phyloP scores from a whole-genome alignment of 92 coral and sea anemone genomes.

The Epizoanthus fatuus region DNA sequence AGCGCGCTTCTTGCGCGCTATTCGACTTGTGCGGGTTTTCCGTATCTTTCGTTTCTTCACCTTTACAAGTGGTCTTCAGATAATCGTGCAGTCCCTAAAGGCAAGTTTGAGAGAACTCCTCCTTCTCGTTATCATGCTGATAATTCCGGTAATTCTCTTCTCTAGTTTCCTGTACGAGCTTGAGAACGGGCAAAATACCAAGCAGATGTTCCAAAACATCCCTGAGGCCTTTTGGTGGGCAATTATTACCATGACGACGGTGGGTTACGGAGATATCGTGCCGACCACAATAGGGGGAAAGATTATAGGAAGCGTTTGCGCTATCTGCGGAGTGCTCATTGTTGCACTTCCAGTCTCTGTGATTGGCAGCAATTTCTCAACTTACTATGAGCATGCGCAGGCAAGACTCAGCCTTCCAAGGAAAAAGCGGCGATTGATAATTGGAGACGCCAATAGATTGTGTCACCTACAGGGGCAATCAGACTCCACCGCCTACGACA shows the following conservation, averaged over 20 bases:
- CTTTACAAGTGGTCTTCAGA: conserved; percentile 96
- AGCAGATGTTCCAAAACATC: conserved; percentile 80
- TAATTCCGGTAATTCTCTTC: conserved; percentile 92
- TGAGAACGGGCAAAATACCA: conserved; percentile 45
- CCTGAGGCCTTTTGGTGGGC: conserved; percentile 99
- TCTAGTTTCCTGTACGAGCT: conserved; percentile 88
- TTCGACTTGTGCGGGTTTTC: conserved; percentile 90
- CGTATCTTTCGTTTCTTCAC: conserved; percentile 93
- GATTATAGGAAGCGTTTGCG: conserved; percentile 91
- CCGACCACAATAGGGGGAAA: conserved; percentile 82
- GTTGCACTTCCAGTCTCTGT: conserved; percentile 99
- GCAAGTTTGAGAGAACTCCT: conserved; percentile 93
- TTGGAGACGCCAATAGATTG: conserved; percentile 80
- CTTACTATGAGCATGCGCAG: conserved; percentile 97
- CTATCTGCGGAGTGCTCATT: conserved; percentile 95
- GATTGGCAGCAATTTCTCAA: conserved; percentile 95
- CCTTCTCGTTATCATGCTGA: conserved; percentile 79
- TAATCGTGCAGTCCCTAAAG: conserved; percentile 93
- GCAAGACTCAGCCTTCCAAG: conserved; percentile 96
- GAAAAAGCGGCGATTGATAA: conserved; percentile 85
- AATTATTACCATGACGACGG: conserved; percentile 98
- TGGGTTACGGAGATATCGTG: conserved; percentile 95
- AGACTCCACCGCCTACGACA: conserved; percentile 59
- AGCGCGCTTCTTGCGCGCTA: conserved; percentile 70
- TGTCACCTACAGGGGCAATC: conserved; percentile 74